Evolutionary conservation across 2,888 invertebrate genomes (phyloP).

Genomic region (Philopedon plagiatum): DNA sequence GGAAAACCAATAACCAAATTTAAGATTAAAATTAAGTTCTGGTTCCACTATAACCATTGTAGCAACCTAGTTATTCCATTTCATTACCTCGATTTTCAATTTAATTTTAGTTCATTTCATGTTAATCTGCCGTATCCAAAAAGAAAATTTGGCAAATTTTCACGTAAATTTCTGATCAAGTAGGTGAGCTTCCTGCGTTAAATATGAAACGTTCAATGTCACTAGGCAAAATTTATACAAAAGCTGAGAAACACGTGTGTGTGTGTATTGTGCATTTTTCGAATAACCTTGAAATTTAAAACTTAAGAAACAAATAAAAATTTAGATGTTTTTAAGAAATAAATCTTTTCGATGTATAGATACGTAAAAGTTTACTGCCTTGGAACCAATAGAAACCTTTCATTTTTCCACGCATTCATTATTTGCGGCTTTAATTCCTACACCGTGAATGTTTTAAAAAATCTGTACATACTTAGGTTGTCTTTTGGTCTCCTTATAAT

Average conservation of each 20-base stretch:
- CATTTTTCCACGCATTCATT: too few species aligned
- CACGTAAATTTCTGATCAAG: neutral
- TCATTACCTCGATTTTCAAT: neutral
- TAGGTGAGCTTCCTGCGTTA: conserved; percentile 8
- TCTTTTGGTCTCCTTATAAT: too few species aligned
- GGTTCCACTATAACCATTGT: neutral
- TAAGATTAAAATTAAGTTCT: too few species aligned
- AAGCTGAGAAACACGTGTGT: conserved; percentile 5
- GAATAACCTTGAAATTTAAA: neutral
- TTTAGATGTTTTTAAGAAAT: too few species aligned
- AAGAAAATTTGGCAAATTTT: conserved; percentile 11
- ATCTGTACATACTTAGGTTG: too few species aligned
- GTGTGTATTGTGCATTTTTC: neutral
- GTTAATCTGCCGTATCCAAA: conserved; percentile 8
- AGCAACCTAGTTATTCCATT: neutral
- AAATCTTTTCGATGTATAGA: too few species aligned
- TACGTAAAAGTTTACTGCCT: too few species aligned
- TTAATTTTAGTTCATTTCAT: conserved; percentile 1
- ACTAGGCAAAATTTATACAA: conserved; percentile 11
- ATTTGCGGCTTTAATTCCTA: too few species aligned
- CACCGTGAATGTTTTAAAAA: too few species aligned
- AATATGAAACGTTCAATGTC: conserved; percentile 24
- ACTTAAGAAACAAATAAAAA: too few species aligned
- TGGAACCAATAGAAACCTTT: too few species aligned
- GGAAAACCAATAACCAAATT: too few species aligned